These are phyloP conservation scores for Bradynema listronoti DNA, from an alignment of 1,140 invertebrate genomes.

Conservation along the genomic window DNA sequence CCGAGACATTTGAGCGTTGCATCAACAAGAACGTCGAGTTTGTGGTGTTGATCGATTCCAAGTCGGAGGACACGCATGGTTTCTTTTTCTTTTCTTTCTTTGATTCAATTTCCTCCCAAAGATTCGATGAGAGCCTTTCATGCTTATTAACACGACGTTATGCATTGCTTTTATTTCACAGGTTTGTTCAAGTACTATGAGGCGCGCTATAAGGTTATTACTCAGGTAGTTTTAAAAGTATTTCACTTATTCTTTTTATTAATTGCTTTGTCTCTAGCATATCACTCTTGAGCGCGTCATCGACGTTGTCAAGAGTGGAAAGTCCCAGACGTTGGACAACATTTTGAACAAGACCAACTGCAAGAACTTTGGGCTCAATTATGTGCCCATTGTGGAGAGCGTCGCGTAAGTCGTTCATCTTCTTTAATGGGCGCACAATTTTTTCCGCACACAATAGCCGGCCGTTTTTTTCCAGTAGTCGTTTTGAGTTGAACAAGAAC, in stretches of 20 bases:
- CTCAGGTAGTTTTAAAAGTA: slow-evolving; percentile 5
- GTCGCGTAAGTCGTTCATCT: slow-evolving; percentile 23
- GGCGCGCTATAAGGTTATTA: slow-evolving; percentile 21
- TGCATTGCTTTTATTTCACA: not conserved
- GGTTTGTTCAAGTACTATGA: slow-evolving; percentile 33
- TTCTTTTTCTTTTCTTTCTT: not conserved
- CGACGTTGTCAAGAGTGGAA: slow-evolving; percentile 22
- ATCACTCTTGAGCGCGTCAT: slow-evolving; percentile 31
- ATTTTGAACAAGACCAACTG: slow-evolving; percentile 35
- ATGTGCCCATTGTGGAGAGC: slow-evolving; percentile 22
- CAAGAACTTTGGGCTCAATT: slow-evolving; percentile 40
- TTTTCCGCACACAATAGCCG: not conserved
- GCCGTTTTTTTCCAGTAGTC: slow-evolving; percentile 13
- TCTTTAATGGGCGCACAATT: not conserved
- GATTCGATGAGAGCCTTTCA: no score
- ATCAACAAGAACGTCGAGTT: slow-evolving; percentile 27
- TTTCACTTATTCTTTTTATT: not conserved
- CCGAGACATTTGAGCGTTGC: slow-evolving; percentile 31
- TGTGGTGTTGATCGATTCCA: slow-evolving; percentile 23
- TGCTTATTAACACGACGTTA: not conserved
- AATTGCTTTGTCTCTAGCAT: slow-evolving; percentile 13
- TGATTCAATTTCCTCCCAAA: not conserved
- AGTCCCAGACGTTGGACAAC: slow-evolving; percentile 28
- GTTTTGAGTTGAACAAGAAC: slow-evolving; percentile 15
- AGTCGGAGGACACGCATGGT: slow-evolving; percentile 28